These are phyloP conservation scores for Hyposoter dolosus DNA, from an alignment of 2,888 invertebrate species.

Conservation along the genomic window DNA sequence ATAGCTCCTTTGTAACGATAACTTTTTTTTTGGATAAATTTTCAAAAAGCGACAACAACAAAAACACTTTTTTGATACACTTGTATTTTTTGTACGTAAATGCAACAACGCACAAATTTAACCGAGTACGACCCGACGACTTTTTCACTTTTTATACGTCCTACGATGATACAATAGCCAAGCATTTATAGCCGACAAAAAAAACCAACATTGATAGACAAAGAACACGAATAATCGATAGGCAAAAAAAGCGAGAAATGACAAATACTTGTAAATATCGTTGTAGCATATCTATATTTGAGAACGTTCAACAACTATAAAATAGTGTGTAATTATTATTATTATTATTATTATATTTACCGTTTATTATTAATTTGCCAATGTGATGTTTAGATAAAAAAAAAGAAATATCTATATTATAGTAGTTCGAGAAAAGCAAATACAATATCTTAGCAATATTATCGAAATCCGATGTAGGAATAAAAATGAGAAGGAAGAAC, in stretches of 20 bases:
- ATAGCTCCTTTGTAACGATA: background rate
- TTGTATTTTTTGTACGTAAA: constrained; percentile 23
- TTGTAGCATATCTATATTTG: constrained; percentile 66
- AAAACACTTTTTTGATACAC: background rate
- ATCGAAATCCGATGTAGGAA: constrained; percentile 46
- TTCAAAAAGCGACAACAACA: background rate
- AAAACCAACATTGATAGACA: background rate
- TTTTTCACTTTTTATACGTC: constrained; percentile 76
- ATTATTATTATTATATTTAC: constrained; percentile 69
- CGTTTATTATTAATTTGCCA: constrained; percentile 76
- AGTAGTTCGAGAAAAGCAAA: constrained; percentile 48
- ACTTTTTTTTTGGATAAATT: constrained; percentile 5
- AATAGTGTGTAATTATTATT: constrained; percentile 70
- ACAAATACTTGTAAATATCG: constrained; percentile 68
- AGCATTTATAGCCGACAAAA: constrained; percentile 3
- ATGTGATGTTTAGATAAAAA: constrained; percentile 82
- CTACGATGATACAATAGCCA: constrained; percentile 72
- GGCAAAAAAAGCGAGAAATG: constrained; percentile 46
- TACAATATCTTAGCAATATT: constrained; percentile 53
- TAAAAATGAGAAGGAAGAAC: background rate
- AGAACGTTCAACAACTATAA: constrained; percentile 61
- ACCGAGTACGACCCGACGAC: constrained; percentile 68
- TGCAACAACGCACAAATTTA: constrained; percentile 68
- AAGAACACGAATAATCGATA: constrained; percentile 30
- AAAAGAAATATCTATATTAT: constrained; percentile 54